phyloP scores from a whole-genome alignment of 2,113 vertebrate genomes.

The Tetrax tetrax region DNA sequence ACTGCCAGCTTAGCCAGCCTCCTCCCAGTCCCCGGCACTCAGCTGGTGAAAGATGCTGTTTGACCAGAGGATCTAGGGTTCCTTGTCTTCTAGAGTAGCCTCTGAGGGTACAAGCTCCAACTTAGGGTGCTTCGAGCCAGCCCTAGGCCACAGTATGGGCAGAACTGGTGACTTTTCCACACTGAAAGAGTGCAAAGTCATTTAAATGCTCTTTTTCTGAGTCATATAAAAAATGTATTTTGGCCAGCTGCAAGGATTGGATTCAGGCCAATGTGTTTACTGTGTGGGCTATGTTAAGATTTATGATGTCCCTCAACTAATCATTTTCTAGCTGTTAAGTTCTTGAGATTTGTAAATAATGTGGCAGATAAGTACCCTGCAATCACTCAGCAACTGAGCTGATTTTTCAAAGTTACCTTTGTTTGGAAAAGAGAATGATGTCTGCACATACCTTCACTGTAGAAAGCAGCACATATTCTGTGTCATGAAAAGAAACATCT shows the following conservation, averaged over 20 bases:
- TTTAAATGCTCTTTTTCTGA: neutral
- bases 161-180: neutral
- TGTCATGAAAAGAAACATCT: neutral
- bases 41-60: neutral
- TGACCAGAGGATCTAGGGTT: accelerated
- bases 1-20: neutral
- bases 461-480: neutral
- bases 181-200: neutral
- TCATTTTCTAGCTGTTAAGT: slow-evolving; percentile 22
- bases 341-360: slow-evolving; percentile 4
- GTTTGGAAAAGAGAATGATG: neutral
- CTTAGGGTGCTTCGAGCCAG: neutral
- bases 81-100: neutral
- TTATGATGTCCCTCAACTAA: slow-evolving; percentile 25
- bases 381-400: neutral
- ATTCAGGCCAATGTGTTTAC: neutral
- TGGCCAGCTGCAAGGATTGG: neutral
- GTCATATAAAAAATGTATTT: neutral
- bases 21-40: neutral
- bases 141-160: neutral
- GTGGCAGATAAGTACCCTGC: neutral
- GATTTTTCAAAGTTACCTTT: neutral
- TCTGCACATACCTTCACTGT: neutral
- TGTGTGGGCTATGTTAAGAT: neutral
- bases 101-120: neutral